Conservation (phyloP, 2,888 invertebrate species). For the Agrenia bidenticulata region DNA sequence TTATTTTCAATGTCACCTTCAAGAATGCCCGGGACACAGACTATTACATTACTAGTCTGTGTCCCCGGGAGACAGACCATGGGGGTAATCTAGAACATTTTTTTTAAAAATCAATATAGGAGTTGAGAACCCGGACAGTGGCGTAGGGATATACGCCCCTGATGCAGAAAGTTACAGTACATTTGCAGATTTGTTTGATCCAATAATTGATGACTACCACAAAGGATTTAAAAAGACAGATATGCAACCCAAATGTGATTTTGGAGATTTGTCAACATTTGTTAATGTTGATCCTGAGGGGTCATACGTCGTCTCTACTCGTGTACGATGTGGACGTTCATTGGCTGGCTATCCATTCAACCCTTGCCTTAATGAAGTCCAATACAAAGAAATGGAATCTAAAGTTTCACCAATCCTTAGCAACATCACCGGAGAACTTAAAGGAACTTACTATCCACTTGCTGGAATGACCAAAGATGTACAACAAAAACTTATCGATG, state of each 20-base stretch:
- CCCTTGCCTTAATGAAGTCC: slow-evolving; percentile 92
- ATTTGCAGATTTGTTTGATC: slow-evolving; percentile 91
- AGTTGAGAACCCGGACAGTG: slow-evolving; percentile 92
- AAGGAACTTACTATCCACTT: slow-evolving; percentile 74
- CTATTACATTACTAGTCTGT: too few species aligned
- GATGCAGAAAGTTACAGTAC: slow-evolving; percentile 91
- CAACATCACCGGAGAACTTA: slow-evolving; percentile 78
- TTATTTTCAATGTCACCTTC: too few species aligned
- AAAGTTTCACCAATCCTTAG: slow-evolving; percentile 78
- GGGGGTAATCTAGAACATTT: too few species aligned
- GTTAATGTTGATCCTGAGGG: slow-evolving; percentile 89
- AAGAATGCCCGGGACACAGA: too few species aligned
- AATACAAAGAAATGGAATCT: slow-evolving; percentile 96
- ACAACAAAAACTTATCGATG: slow-evolving; percentile 94
- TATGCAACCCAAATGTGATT: slow-evolving; percentile 85
- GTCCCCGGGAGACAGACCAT: too few species aligned
- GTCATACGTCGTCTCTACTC: slow-evolving; percentile 87
- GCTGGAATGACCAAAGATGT: slow-evolving; percentile 95
- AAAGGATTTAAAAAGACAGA: slow-evolving; percentile 90
- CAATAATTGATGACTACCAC: slow-evolving; percentile 97
- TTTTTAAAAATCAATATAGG: slow-evolving; percentile 55
- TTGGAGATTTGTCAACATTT: slow-evolving; percentile 87
- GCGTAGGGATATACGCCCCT: slow-evolving; percentile 89
- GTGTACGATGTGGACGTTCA: slow-evolving; percentile 94
- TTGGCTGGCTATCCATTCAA: slow-evolving; percentile 88